These are phyloP conservation scores for Notamacropus eugenii DNA, from an alignment of 2,797 vertebrate genomes.

Conservation along the genomic window DNA sequence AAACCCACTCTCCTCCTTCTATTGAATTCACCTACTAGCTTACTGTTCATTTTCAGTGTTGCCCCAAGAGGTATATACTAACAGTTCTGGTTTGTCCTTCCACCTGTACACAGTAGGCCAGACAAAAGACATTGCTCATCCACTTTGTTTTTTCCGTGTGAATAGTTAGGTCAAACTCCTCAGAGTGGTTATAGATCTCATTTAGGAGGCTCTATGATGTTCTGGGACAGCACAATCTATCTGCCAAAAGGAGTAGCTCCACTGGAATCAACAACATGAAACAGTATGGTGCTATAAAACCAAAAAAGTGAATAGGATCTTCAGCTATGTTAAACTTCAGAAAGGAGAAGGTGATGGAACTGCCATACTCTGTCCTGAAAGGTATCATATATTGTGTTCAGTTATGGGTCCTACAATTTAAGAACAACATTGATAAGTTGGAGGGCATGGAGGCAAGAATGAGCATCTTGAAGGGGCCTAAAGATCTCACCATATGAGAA, in stretches of 20 bases:
- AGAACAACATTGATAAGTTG: not conserved
- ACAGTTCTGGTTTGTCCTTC: not conserved
- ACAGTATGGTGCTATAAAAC: not conserved
- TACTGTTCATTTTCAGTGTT: not conserved
- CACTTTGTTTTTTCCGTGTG: not conserved
- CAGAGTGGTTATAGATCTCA: not conserved
- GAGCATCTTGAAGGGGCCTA: too few relatives aligned
- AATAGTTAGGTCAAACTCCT: not conserved
- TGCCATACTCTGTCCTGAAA: not conserved
- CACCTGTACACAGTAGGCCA: not conserved
- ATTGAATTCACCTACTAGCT: not conserved
- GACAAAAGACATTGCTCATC: not conserved
- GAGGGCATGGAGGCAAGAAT: not conserved
- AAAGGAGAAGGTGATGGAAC: not conserved
- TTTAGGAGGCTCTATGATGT: not conserved
- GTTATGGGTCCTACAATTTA: not conserved
- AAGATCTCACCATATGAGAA: too few relatives aligned
- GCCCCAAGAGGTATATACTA: not conserved
- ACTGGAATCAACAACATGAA: not conserved
- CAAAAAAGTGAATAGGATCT: too few relatives aligned
- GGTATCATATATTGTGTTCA: not conserved
- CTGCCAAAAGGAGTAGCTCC: not conserved
- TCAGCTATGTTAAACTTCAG: too few relatives aligned
- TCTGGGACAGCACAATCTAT: not conserved
- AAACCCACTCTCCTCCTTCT: not conserved